Conservation (phyloP, 2,113 vertebrate species). For the Perognathus longimembris region DNA sequence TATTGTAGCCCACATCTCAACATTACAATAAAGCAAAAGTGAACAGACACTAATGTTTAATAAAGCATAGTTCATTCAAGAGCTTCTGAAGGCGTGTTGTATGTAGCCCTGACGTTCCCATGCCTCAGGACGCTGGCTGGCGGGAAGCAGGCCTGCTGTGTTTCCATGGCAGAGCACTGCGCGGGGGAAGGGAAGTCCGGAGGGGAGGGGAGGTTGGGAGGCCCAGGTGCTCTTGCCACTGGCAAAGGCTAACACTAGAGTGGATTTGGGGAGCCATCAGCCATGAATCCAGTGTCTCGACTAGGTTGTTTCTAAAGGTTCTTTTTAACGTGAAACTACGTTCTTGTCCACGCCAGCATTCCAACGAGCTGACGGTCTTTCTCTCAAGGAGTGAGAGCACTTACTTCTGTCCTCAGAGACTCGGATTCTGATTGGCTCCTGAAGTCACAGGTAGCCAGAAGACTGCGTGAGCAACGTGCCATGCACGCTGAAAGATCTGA, state of each 20-base stretch:
- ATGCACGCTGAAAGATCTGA: neutral
- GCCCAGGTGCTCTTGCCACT: no score
- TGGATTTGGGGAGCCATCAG: neutral
- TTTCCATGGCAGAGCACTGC: neutral
- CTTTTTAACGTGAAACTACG: neutral
- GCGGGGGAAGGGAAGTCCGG: no score
- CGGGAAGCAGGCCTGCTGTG: neutral
- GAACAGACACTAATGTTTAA: neutral
- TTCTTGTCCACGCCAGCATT: neutral
- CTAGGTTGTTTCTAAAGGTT: neutral
- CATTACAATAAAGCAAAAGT: neutral
- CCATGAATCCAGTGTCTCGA: neutral
- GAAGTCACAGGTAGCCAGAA: neutral
- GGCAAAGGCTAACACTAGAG: neutral
- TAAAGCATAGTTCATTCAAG: conserved; percentile 6
- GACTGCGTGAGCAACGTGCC: rapidly evolving
- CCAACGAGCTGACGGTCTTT: neutral
- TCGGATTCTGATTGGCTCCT: neutral
- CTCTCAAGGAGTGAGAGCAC: neutral
- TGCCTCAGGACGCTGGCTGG: neutral
- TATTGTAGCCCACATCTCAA: neutral
- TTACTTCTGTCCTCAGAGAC: rapidly evolving
- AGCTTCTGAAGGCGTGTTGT: neutral
- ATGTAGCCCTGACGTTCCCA: no score
- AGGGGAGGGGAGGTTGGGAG: no score